A percentile compares a stretch with the other conserved stretches of the same genome.
These are phyloP conservation scores for Strix aluco DNA, from an alignment of 2,113 vertebrate species.

Conservation along the genomic window DNA sequence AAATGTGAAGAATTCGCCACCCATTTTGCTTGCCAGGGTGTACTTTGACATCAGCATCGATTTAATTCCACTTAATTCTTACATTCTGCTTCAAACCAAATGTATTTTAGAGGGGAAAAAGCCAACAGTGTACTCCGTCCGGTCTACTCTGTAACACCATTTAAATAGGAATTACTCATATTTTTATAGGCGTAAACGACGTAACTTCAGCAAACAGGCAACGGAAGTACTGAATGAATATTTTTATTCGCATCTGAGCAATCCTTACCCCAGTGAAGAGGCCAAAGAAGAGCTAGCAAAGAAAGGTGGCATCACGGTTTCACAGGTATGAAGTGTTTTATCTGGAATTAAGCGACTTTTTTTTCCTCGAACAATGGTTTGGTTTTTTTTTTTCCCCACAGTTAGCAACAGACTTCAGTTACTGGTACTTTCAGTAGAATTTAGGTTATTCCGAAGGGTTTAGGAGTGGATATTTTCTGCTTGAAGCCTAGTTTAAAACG, in stretches of 20 bases:
- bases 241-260: conserved; percentile 92
- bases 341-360: background rate
- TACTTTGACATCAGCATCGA: too few species aligned
- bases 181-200: conserved; percentile 79
- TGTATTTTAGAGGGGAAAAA: background rate
- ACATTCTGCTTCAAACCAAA: background rate
- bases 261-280: conserved; percentile 91
- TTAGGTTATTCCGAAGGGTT: background rate
- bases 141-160: accelerated
- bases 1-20: background rate
- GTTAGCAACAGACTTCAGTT: background rate
- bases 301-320: conserved; percentile 88
- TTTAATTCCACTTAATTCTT: background rate
- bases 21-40: background rate
- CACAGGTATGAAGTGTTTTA: conserved; percentile 76
- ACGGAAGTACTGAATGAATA: conserved; percentile 91
- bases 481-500: background rate
- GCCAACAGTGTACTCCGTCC: background rate
- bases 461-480: background rate
- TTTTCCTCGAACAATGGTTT: background rate
- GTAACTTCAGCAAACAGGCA: conserved; percentile 91
- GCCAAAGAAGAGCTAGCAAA: conserved; percentile 91
- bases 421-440: background rate
- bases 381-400: background rate
- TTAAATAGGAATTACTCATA: background rate